Conservation (phyloP, 2,113 vertebrate species). For the Aptenodytes forsteri region DNA sequence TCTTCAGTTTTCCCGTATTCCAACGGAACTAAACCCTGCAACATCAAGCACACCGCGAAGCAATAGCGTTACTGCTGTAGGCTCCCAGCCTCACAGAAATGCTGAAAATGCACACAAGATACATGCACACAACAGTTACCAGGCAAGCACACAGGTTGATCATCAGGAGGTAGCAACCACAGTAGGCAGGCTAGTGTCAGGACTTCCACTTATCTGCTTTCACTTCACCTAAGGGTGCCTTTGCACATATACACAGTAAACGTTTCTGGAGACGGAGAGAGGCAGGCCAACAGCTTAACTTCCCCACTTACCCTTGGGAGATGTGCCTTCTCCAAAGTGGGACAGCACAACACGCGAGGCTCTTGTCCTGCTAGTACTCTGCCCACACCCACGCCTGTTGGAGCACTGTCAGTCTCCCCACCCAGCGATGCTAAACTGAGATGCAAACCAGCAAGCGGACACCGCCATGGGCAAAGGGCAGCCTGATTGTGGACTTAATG, state of each 20-base stretch:
- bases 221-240: neutral
- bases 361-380: neutral
- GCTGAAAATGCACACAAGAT: neutral
- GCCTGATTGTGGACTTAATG: neutral
- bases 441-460: neutral
- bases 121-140: fast-evolving
- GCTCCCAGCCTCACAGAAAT: neutral
- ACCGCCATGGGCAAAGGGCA: fast-evolving
- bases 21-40: neutral
- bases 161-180: neutral
- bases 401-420: fast-evolving
- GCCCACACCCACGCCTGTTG: neutral
- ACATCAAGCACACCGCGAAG: neutral
- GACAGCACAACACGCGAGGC: fast-evolving
- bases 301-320: neutral
- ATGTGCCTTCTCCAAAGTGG: fast-evolving
- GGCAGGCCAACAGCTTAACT: neutral
- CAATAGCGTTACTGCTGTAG: neutral
- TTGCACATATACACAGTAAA: neutral
- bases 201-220: neutral
- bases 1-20: neutral
- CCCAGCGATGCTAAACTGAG: neutral
- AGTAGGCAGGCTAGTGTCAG: neutral
- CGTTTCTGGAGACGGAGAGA: neutral
- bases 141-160: fast-evolving